Base-by-base conservation (phyloP, 1,140 invertebrate genomes). In the Drosophila arizonae region DNA sequence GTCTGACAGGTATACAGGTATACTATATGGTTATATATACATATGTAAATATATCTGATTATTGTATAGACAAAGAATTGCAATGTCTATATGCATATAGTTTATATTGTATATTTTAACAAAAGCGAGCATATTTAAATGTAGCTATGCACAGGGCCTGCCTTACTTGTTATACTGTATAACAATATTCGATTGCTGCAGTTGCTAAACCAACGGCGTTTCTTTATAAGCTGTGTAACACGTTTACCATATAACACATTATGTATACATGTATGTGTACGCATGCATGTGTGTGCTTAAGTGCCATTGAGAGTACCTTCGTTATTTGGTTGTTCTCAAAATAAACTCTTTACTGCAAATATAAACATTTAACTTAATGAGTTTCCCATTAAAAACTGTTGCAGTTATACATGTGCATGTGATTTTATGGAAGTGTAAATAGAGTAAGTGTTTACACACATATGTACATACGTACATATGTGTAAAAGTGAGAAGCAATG, bases 401-500 rank as follows among this genome's bases (percentile, higher is more conserved):
- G 36, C 45, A 45, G 9, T n/a, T 46, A 30, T 30, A 10, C 33
- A 33, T 43, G 48, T 45, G n/a, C 57, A 46, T 17, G 46, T 13
- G 28, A 58, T 15, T 36, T 10, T 11, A 50, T 63, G 24, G 43
- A 60, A 51, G 26, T 60, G 55, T 48, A 50, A 48, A 72, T 51
- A 58, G 43, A 75, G 62, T 50, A 45, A 36, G 10, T 39, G 6
- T 9, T 39, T 39, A 39, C 10, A 39, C 3, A 39, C 36, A 39
- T 13, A 39, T 11, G 3, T 11, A 39, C 36, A 11, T 39, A 39
- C 24, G 15, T 51, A 65, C 13, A 64, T 43, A 13, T 62, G 54
- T 64, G 26, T n/a, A 51, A 21, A n/a, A 50, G 15, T 24, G 15
- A 64, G 81, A 86, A 85, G 60, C 65, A 57, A 36, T 50, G 67